These are phyloP conservation scores for Anastatus disparis DNA, from an alignment of 1,140 invertebrate genomes.

Conservation along the genomic window DNA sequence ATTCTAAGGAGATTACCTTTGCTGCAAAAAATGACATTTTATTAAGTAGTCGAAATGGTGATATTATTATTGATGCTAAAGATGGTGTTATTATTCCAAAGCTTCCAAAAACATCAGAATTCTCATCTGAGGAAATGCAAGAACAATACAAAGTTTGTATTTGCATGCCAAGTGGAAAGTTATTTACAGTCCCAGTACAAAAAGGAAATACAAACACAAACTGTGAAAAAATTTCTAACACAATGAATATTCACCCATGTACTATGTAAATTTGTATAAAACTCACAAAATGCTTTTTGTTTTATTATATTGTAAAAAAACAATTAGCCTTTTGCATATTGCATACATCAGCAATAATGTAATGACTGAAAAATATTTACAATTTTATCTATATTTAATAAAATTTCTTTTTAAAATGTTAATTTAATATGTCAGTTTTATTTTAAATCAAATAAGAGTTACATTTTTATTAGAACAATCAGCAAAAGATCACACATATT, in stretches of 20 bases:
- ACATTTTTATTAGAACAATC: conserved; percentile 15
- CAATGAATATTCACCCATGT: conserved; percentile 77
- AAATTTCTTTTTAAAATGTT: conserved; percentile 40
- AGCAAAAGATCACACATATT: conserved; percentile 2
- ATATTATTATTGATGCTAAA: conserved; percentile 76
- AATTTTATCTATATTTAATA: conserved; percentile 44
- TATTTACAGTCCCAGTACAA: conserved; percentile 80
- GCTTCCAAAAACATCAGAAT: conserved; percentile 74
- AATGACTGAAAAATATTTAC: neutral
- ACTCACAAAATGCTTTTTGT: neutral
- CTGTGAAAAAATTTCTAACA: conserved; percentile 74
- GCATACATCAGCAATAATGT: neutral
- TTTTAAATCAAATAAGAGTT: neutral
- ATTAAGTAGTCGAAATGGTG: conserved; percentile 82
- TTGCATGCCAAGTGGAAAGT: conserved; percentile 85
- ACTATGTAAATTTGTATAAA: conserved; percentile 54
- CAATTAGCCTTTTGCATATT: too few species aligned
- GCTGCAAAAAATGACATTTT: conserved; percentile 83
- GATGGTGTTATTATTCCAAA: conserved; percentile 79
- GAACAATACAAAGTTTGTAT: conserved; percentile 86
- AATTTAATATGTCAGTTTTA: conserved; percentile 4
- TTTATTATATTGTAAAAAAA: too few species aligned
- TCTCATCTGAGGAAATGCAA: conserved; percentile 55
- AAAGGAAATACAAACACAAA: conserved; percentile 68
- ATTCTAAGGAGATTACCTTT: conserved; percentile 73